Evolutionary conservation across 2,888 invertebrate genomes (phyloP), one percentile per base, ranked within the genome.

Genomic region (Eurytoma californica): DNA sequence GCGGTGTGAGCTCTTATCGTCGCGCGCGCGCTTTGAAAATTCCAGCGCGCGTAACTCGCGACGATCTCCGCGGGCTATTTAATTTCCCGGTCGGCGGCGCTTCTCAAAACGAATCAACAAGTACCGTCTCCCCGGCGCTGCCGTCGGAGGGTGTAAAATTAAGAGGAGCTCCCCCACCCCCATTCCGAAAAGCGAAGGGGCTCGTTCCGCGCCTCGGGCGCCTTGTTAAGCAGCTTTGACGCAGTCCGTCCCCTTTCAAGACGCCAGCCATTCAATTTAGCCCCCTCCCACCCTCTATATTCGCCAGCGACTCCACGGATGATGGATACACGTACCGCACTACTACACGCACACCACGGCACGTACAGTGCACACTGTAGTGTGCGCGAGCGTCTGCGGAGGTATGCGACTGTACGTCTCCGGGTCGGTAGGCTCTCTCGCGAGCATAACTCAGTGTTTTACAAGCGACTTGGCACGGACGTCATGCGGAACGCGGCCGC

Each of bases 381-480:
- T 24, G 24, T 1, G 24, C 24, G 24, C 24, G 24, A 24, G 24
- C 4, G 9, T n/a, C 18, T 55, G 18, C n/a, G 13, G 30, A 30
- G 30, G 30, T 30, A 30, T 30, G 30, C 30, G 30, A 30, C 30
- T 3, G 3, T 7, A 30, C 30, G 24, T 7, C 7, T 5, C 30
- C 30, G 30, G 7, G 5, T 28, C 20, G 28, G 24, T 12, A 39
- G 76, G 68, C 68, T 47, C n/a, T n/a, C n/a, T n/a, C 60, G 67
- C 63, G 58, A 65, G 65, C 72, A 51, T 72, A 72, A 61, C 30
- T 58, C 68, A 67, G 57, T 68, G 51, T 70, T 77, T 77, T 70
- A 72, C 67, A 75, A 58, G 65, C 75, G 80, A 80, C 53, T 77
- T 80, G 73, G 73, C 77, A 77, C 63, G 69, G 77, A 80, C 77